Evolutionary conservation across 1,140 invertebrate species (phyloP), one percentile per base, ranked within the genome.

Genomic region (Drosophila nannoptera): DNA sequence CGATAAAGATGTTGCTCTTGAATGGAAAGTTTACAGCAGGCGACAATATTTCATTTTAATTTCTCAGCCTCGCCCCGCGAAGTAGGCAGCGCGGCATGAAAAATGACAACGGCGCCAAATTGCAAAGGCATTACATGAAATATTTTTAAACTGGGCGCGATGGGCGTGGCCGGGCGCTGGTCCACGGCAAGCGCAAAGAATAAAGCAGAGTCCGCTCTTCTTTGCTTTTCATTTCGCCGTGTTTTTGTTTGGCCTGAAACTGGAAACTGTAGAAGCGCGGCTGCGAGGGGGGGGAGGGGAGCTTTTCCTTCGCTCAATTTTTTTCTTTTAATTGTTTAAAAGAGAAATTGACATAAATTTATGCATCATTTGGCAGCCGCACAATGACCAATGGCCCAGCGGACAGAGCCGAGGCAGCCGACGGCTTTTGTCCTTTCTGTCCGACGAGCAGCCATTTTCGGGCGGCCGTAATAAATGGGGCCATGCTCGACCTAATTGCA

Each of bases 41-140:
- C 3, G 38, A 58, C 61, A 70, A 80, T 86, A 86, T 86, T 84
- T 80, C 69, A 80, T 77, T 81, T 86, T 75, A 84, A 84, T 81
- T 75, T 68, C 67, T 40, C 50, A 60, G 66, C 61, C 58, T 61
- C 54, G 36, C 16, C 40, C 56, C 45, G 14, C 43, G 46, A 53
- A 68, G 53, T 48, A 46, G 70, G 48, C 45, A 12, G 2, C 45
- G 40, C 11, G 31, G 64, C 49, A 77, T 80, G 80, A 78, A 80
- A 84, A 84, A 76, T 76, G 80, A 83, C 76, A 84, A 76, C 52
- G 69, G 63, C 64, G 59, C 64, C 69, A 69, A 81, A 81, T 77
- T 81, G 77, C 77, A 77, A 81, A 77, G 77, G 76, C 78, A 82
- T 82, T 82, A 77, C 54, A 81, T 81, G 62, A 69, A 82, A 82